A percentile compares a stretch with the other conserved stretches of the same genome.
Conservation (phyloP, 2,888 invertebrate species). For the Eupeodes latifasciatus region DNA sequence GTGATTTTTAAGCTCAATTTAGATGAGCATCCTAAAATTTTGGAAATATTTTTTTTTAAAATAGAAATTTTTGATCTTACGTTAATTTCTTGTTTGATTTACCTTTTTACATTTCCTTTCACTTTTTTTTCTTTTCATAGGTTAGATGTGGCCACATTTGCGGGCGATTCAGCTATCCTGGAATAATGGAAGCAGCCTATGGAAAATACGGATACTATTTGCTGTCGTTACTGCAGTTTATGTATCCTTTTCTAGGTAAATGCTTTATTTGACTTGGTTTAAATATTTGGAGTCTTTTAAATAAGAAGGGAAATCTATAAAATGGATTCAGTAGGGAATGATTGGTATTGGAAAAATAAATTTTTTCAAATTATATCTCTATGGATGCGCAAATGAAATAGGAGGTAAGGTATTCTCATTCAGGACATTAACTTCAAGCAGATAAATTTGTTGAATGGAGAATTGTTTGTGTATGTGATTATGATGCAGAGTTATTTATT, state of each 20-base stretch:
- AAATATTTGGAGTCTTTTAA: background rate
- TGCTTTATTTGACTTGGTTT: constrained; percentile 16
- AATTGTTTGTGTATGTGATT: no score
- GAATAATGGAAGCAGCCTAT: constrained; percentile 92
- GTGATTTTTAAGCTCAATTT: no score
- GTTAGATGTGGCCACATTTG: constrained; percentile 89
- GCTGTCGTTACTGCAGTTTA: constrained; percentile 90
- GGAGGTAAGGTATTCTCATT: background rate
- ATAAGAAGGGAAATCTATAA: background rate
- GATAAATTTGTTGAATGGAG: background rate
- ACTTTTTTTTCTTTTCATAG: constrained; percentile 77
- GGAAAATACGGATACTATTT: constrained; percentile 91
- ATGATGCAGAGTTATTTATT: background rate
- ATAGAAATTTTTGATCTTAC: background rate
- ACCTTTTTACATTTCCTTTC: constrained; percentile 6
- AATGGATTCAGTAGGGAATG: constrained; percentile 2
- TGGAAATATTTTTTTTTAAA: background rate
- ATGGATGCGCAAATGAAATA: constrained; percentile 12
- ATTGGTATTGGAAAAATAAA: background rate
- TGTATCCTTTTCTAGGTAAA: constrained; percentile 93
- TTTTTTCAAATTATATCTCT: background rate
- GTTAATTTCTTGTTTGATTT: background rate
- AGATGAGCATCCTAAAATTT: background rate
- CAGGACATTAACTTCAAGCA: background rate
- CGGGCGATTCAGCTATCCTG: constrained; percentile 90